Base-by-base conservation (phyloP, 2,888 invertebrate species). In the Salticus scenicus region DNA sequence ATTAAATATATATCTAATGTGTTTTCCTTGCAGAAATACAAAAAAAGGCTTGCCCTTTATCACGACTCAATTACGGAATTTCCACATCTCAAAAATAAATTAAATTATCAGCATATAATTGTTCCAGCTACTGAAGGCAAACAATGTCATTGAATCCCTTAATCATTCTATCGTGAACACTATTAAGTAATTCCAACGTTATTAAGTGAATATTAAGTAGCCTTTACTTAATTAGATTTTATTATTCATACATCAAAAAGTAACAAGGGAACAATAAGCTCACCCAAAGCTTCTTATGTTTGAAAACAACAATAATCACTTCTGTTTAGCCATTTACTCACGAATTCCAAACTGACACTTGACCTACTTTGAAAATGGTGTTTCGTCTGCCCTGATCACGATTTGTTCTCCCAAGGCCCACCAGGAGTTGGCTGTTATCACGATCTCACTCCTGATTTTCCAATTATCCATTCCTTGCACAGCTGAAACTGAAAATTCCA, bases 291-390 rank as follows among this genome's bases (percentile, higher is more conserved):
- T 12, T 14, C 37, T 47, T 47, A 2, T 47, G 12, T 47, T 4
- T 24, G 24, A 24, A 27, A 24, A 17, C 51, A 80, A 67, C 47
- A 30, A 66, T 51, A 31, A 66, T 80, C 73, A 73, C 73, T 80
- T 73, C 28, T 37, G 41, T 70, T 42, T 31, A 57, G 57, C 33
- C 28, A 67, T 37, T 37, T 33, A 14, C 73, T 67, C 72, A 77
- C 83, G 83, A 84, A 51, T 64, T 41, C 67, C 63, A 28, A 57
- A 73, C 73, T 77, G 83, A 73, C 83, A 77, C 73, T 30, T 78
- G 83, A 78, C 83, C 83, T 27, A 78, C 41, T 84, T 77, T 24
- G 66, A 14, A 76, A 71, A 33, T 64, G 14, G 17, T 12, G 14
- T 70, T 42, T 42, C 24, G n/a, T n/a, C 24, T 57, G 31, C 57